phyloP scores from a whole-genome alignment of 2,888 invertebrate species.

The Watsonalla cultraria region DNA sequence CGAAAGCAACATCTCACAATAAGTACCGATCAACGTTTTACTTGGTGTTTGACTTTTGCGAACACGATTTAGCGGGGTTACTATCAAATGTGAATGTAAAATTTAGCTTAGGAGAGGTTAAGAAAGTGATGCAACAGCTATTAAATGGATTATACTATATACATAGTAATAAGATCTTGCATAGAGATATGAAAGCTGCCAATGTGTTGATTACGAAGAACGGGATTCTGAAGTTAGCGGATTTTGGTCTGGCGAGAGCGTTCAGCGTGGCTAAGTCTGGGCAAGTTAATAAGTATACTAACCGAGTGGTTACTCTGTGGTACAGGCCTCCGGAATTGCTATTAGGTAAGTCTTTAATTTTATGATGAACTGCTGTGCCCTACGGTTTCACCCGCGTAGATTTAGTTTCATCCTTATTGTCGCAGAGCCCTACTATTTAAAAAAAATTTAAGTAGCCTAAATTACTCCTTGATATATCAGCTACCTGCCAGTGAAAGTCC shows the following conservation, averaged over 20 bases:
- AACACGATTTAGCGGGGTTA: constrained; percentile 98
- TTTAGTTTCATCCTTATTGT: no score
- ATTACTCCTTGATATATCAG: no score
- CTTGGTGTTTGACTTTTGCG: constrained; percentile 98
- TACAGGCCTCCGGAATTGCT: constrained; percentile 84
- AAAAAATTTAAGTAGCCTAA: no score
- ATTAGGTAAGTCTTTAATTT: constrained; percentile 42
- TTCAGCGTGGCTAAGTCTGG: constrained; percentile 93
- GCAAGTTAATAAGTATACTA: constrained; percentile 92
- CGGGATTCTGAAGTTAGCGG: constrained; percentile 96
- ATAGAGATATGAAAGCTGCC: constrained; percentile 99
- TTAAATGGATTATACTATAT: constrained; percentile 96
- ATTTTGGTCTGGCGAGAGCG: constrained; percentile 97
- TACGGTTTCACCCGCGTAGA: no score
- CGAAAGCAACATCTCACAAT: constrained; percentile 88
- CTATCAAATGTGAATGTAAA: constrained; percentile 97
- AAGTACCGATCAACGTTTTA: constrained; percentile 93
- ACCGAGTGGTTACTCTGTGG: constrained; percentile 98
- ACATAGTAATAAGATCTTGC: constrained; percentile 96
- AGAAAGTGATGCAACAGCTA: constrained; percentile 85
- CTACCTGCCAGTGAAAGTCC: no score
- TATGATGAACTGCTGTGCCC: no score
- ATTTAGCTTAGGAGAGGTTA: constrained; percentile 97
- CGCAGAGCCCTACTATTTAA: no score
- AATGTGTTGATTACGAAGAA: constrained; percentile 98